phyloP scores from a whole-genome alignment of 92 coral and sea anemone genomes.

The Porites cylindrica region DNA sequence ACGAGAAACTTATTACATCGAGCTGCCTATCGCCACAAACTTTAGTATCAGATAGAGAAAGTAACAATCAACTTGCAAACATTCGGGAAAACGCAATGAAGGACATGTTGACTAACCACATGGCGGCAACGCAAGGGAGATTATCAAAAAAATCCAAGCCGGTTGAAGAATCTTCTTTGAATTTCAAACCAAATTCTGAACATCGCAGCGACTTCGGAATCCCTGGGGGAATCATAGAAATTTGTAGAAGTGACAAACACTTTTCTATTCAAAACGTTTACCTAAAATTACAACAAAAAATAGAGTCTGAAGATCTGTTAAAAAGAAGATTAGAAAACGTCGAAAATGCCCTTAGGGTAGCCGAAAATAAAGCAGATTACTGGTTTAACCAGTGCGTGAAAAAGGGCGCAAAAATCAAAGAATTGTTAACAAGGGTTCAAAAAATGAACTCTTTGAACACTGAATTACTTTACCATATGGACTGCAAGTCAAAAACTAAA shows the following conservation, averaged over 20 bases:
- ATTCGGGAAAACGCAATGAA: background rate
- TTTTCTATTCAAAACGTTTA: background rate
- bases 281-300: background rate
- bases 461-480: constrained; percentile 23
- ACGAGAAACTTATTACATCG: background rate
- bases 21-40: background rate
- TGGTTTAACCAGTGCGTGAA: constrained; percentile 9
- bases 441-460: constrained; percentile 6
- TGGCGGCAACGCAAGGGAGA: background rate
- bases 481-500: background rate
- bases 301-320: background rate
- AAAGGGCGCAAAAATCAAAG: constrained; percentile 12
- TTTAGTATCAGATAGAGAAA: background rate
- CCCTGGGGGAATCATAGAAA: background rate
- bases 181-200: background rate
- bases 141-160: constrained; percentile 5
- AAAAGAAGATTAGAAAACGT: background rate
- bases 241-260: background rate
- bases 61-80: background rate
- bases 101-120: background rate
- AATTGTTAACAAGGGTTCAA: background rate
- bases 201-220: background rate
- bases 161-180: background rate
- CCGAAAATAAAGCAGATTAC: background rate
- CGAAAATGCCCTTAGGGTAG: background rate